Evolutionary conservation across 2,797 vertebrate species (phyloP), one percentile per base, ranked within the genome.

Genomic region (Lacerta agilis): DNA sequence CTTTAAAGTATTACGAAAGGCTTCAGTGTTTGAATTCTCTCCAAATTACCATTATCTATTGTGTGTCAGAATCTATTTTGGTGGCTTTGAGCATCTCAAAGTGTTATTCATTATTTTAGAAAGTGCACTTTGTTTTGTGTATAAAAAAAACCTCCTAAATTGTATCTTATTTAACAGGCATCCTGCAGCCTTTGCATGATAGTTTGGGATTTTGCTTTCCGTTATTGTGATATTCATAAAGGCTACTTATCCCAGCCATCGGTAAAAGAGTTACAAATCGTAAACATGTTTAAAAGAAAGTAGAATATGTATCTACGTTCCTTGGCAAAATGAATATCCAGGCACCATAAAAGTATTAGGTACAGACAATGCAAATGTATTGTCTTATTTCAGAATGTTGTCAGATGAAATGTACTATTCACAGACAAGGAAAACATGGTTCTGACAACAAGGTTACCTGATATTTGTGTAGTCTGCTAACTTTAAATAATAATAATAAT

Each of bases 31-130:
- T 82, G 79, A 66, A 66, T 82, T 73, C 8, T 73, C 18, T 64
- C 29, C 79, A 75, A 75, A 87, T 49, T 17, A 17, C 71, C 55
- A 66, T 75, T 75, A 82, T 82, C 79, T 66, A 76, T 87, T 87
- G 79, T 87, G 38, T 76, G 55, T 82, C 69, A 87, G 55, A 82
- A 81, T 87, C 79, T 82, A 75, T 87, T 87, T 66, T 43, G 67
- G 20, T 87, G 8, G 38, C 29, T 75, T 33, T 64, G 55, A 49
- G 71, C 29, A 87, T 33, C 38, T 64, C 69, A 75, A 66, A 87
- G 55, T 61, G 27, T 82, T 87, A 45, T 82, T 87, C 67, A 81
- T 82, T 73, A 75, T 43, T 82, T 75, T 43, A 81, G 49, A 61
- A 25, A 33, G 38, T 73, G 2, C 13, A 82, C 55, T 58, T 43